Conservation (phyloP, 2,113 vertebrate genomes). For the Lasiurus cinereus region DNA sequence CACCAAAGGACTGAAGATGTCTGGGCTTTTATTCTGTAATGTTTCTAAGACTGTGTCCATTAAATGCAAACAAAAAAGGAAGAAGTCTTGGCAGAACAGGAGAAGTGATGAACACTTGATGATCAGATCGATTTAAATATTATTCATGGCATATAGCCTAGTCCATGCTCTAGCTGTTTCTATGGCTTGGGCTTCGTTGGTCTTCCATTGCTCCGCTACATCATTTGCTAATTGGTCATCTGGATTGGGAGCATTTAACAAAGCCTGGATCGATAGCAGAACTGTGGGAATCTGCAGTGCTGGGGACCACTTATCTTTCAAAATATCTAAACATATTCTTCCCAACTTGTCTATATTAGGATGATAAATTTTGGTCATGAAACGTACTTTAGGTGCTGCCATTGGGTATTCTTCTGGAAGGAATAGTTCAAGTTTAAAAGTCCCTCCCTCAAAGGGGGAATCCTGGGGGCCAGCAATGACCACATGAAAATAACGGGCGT, state of each 20-base stretch:
- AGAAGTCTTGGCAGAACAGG: slow-evolving; percentile 96
- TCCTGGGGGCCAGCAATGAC: slow-evolving; percentile 98
- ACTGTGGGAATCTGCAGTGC: slow-evolving; percentile 99
- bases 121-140: slow-evolving; percentile 93
- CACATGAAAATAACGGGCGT: slow-evolving; percentile 99
- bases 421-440: slow-evolving; percentile 99
- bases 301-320: slow-evolving; percentile 99
- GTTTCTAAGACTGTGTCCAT: slow-evolving; percentile 96
- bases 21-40: slow-evolving; percentile 92
- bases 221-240: slow-evolving; percentile 99
- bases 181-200: slow-evolving; percentile 99
- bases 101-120: slow-evolving; percentile 93
- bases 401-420: slow-evolving; percentile 99
- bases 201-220: slow-evolving; percentile 99
- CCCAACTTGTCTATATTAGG: slow-evolving; percentile 99
- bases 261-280: slow-evolving; percentile 99
- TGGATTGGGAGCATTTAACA: slow-evolving; percentile 99
- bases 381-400: slow-evolving; percentile 99
- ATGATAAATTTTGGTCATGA: slow-evolving; percentile 99
- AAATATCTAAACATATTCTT: slow-evolving; percentile 99
- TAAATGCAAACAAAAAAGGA: slow-evolving; percentile 95
- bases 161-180: slow-evolving; percentile 99
- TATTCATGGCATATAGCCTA: slow-evolving; percentile 98
- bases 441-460: slow-evolving; percentile 99
- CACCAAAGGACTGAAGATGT: slow-evolving; percentile 95